Base-by-base conservation (phyloP, 2,113 vertebrate genomes). In the Eublepharis macularius region DNA sequence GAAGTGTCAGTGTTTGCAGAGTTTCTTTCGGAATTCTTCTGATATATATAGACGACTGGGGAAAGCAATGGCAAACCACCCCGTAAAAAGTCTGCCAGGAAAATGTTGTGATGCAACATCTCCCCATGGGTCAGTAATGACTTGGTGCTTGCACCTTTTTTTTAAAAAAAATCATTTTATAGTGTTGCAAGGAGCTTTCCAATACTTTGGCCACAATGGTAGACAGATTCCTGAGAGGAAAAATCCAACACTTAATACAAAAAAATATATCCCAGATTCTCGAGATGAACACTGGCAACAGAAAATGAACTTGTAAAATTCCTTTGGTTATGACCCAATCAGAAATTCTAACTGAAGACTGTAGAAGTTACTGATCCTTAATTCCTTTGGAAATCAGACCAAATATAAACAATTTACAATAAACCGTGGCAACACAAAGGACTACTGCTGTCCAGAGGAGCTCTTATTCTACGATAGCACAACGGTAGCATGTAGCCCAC, bases 301-400 rank as follows among this genome's bases (percentile, higher is more conserved):
- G 68, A 47, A 80, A 68, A 68, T 80, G 45, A 49, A 68, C 51
- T 60, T 78, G n/a, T 57, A 16, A 63, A 63, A 63, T 36, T n/a
- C 29, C 21, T 63, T 79, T 60, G 36, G 13, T 3, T 14, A 47
- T 49, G 73, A 26, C 26, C 12, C 57, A 65, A 32, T 39, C 34
- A 60, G 24, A 79, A 41, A 54, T 41, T 79, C 83, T 74, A 86
- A 88, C 19, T 90, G 89, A 29, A 82, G 88, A 11, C 36, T 80
- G 26, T 54, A 57, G 86, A 69, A 92, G 85, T 86, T 88, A 88
- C 90, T 88, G 82, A 84, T 43, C 47, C 39, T 88, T 4, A 79
- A 43, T 89, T 87, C 76, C 51, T 93, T 88, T 89, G 90, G 89
- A 89, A 86, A 78, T 57, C 39, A 73, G 76, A 24, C 12, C n/a